Base-by-base conservation (phyloP, 1,140 invertebrate species). In the Tribolium madens region DNA sequence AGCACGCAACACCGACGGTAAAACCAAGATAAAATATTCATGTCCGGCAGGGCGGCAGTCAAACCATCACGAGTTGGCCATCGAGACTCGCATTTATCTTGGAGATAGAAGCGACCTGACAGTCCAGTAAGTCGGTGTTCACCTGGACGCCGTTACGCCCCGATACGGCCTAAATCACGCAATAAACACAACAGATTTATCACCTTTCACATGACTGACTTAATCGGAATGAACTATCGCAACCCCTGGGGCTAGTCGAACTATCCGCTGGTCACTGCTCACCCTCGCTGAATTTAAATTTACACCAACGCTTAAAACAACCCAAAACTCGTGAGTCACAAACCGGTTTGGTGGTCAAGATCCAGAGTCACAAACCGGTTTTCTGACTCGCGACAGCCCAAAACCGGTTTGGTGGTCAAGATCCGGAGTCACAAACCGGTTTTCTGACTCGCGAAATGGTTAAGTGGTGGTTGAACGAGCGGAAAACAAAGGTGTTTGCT, bases 11-110 rank as follows among this genome's bases (percentile, higher is more conserved):
- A 52, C 57, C 36, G 48, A 80, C 31, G 47, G 50, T 75, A 64
- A 80, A 80, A 60, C 73, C 46, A 73, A 64, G 79, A 80, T 80
- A 80, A 80, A 73, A 78, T 80, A 80, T 79, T 74, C 77, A 80
- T 73, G 73, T 80, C 79, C 77, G 77, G 64, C 69, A 50, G 75
- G 33, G 46, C 26, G 50, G 71, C 71, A 31, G 71, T 73, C 48
- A 73, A 73, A 52, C 71, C 75, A 80, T 80, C 77, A 72, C 73
- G 76, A 80, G 79, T 52, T 78, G 77, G 75, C 77, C 77, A 78
- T 80, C 77, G 79, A 46, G 52, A 1, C 77, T 50, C 71, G 72
- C 79, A 80, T 80, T 80, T 80, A 80, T 80, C 79, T 80, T 80
- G 70, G 71, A 80, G 79, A 80, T 80, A 80, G 77, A 78, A 76